Evolutionary conservation across 2,888 invertebrate genomes (phyloP), one percentile per base, ranked within the genome.

Genomic region (Epinotia nisella): DNA sequence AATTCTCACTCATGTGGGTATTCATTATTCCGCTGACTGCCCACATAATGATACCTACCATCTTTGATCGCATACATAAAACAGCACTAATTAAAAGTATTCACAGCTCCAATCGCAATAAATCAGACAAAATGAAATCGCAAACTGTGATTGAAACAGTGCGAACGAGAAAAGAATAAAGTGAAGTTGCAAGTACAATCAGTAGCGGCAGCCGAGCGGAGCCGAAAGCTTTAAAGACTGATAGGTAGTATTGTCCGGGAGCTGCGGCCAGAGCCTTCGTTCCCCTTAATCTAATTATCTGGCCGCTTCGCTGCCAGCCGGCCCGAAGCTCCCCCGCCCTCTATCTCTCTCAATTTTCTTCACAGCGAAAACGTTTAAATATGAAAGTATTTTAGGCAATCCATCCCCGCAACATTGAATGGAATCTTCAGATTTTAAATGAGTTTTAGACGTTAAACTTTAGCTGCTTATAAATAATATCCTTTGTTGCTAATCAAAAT

Each of bases 211-310:
- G 82, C 82, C 81, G 84, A 83, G 85, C 83, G 86, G 87, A 87
- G 87, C 85, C 84, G 76, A 85, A 84, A 84, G 86, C 86, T 86
- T 87, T 85, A 84, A 84, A 85, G 85, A 83, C 81, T 86, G 87
- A 88, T 87, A 87, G 87, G 88, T 87, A 87, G 85, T 83, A 88
- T 90, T 91, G 89, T 91, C 87, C 83, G 80, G 79, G 80, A 82
- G 81, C 83, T 85, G 85, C 85, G 85, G 87, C 84, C 85, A 82
- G 82, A 83, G 81, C 83, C 86, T 85, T 81, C 86, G 83, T 87
- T 87, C 87, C 88, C 88, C 88, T 89, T 90, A 90, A 91, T 90
- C 90, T 90, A 92, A 91, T 92, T 91, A 89, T 88, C 89, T 88
- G 88, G 87, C 89, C 90, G 88, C 87, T 89, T 90, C 87, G 86